Evolutionary conservation across 1,140 invertebrate genomes (phyloP).

Genomic region (Drosophila trapezifrons): DNA sequence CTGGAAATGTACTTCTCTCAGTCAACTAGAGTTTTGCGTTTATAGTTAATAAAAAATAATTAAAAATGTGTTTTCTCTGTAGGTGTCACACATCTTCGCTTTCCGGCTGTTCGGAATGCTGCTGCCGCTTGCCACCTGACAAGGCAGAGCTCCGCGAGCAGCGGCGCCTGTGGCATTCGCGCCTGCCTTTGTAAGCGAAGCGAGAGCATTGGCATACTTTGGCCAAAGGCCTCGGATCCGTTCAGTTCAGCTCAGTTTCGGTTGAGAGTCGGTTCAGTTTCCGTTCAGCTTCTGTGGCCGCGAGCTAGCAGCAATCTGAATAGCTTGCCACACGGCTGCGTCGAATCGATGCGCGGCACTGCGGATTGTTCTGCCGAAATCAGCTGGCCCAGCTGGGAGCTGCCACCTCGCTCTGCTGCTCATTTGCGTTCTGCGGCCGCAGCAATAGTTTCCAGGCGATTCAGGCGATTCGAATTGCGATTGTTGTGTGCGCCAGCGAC

Average conservation of each 20-base stretch:
- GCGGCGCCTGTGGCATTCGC: conserved; percentile 29
- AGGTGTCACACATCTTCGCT: neutral
- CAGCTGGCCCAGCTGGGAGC: neutral
- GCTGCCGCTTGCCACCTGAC: conserved; percentile 18
- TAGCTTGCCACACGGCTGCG: conserved; percentile 17
- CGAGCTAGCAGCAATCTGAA: conserved; percentile 16
- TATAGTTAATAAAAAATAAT: neutral
- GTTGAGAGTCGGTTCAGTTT: conserved; percentile 10
- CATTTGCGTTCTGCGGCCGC: conserved; percentile 22
- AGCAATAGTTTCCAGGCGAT: conserved; percentile 5
- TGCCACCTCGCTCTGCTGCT: conserved; percentile 7
- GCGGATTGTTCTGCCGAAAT: conserved; percentile 45
- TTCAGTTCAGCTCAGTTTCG: too few species aligned
- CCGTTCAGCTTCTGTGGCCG: conserved; percentile 13
- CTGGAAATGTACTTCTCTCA: too few species aligned
- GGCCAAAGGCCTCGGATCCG: conserved; percentile 33
- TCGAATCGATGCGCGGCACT: conserved; percentile 36
- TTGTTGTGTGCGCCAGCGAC: conserved; percentile 50
- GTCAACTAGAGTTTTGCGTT: too few species aligned
- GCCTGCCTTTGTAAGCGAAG: conserved; percentile 61
- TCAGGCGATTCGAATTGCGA: conserved; percentile 57
- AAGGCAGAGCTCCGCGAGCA: conserved; percentile 36
- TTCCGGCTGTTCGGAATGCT: neutral
- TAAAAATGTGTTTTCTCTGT: neutral
- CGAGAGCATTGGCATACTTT: conserved; percentile 50